A percentile compares a stretch with the other conserved stretches of the same genome.
phyloP scores from a whole-genome alignment of 2,797 vertebrate genomes.

The Melanotaenia boesemani region DNA sequence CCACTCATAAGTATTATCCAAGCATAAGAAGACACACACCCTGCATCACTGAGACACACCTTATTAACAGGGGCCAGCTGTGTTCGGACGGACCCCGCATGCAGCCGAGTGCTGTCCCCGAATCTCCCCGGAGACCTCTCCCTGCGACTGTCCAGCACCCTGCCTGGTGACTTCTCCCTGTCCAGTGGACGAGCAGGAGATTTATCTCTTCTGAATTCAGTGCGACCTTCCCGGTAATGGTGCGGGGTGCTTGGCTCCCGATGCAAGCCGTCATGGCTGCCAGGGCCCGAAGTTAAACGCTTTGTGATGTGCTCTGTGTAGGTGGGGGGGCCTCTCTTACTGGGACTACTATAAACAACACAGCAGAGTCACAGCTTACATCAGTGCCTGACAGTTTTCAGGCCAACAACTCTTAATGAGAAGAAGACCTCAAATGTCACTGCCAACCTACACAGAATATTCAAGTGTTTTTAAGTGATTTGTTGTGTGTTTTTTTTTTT shows the following conservation, averaged over 20 bases:
- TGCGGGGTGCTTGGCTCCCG: conserved; percentile 97
- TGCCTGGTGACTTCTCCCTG: conserved; percentile 93
- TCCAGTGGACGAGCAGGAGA: conserved; percentile 94
- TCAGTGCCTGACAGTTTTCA: not conserved
- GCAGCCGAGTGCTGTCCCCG: conserved; percentile 91
- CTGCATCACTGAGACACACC: conserved; percentile 74
- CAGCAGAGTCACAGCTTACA: conserved; percentile 10
- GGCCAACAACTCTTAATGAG: not conserved
- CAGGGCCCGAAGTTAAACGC: conserved; percentile 91
- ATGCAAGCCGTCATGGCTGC: conserved; percentile 90
- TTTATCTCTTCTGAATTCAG: conserved; percentile 96
- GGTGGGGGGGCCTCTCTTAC: conserved; percentile 95
- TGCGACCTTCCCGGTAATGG: conserved; percentile 95
- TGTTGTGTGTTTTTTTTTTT: not conserved
- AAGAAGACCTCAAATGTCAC: not conserved
- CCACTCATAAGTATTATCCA: not conserved
- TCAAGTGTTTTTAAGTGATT: not conserved
- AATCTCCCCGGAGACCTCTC: conserved; percentile 95
- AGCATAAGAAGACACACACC: too few relatives aligned
- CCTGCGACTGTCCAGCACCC: conserved; percentile 92
- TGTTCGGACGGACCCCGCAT: conserved; percentile 90
- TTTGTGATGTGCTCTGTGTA: conserved; percentile 99
- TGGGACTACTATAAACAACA: conserved; percentile 87
- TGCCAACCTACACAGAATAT: not conserved
- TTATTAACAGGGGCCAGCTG: conserved; percentile 97